phyloP scores from a whole-genome alignment of 2,888 invertebrate species.

The Resseliella maxima region DNA sequence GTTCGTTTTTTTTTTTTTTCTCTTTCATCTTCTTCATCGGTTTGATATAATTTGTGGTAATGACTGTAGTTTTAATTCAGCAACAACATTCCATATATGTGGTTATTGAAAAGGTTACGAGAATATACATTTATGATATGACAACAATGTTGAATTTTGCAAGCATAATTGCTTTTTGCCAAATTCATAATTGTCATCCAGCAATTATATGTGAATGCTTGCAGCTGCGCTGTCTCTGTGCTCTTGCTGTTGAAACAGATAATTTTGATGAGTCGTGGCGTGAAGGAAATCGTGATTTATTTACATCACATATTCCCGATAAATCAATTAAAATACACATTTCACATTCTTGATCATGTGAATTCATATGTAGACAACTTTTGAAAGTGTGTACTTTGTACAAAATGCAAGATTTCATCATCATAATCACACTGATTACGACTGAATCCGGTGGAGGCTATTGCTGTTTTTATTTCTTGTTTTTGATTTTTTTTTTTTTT shows the following conservation, averaged over 20 bases:
- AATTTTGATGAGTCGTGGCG: not conserved
- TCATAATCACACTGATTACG: not conserved
- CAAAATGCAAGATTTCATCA: not conserved
- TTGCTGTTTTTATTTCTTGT: too few relatives aligned
- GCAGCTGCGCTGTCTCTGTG: not conserved
- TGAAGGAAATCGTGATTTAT: not conserved
- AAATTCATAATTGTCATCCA: not conserved
- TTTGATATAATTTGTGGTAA: too few relatives aligned
- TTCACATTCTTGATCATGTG: not conserved
- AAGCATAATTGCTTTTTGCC: not conserved
- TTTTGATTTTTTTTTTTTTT: too few relatives aligned
- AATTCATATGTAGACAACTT: not conserved
- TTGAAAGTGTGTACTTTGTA: not conserved
- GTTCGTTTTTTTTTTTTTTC: too few relatives aligned
- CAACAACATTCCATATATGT: not conserved
- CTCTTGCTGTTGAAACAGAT: not conserved
- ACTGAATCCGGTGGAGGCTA: not conserved
- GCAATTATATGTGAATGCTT: not conserved
- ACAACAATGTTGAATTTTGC: not conserved
- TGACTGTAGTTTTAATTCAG: too few relatives aligned
- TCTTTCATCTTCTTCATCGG: not conserved
- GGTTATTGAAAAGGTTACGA: not conserved
- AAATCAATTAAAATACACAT: conserved; percentile 14
- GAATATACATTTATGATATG: not conserved
- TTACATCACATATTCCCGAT: not conserved